These are phyloP conservation scores for Lamellibrachia satsuma DNA, from an alignment of 2,888 invertebrate genomes.

Conservation along the genomic window DNA sequence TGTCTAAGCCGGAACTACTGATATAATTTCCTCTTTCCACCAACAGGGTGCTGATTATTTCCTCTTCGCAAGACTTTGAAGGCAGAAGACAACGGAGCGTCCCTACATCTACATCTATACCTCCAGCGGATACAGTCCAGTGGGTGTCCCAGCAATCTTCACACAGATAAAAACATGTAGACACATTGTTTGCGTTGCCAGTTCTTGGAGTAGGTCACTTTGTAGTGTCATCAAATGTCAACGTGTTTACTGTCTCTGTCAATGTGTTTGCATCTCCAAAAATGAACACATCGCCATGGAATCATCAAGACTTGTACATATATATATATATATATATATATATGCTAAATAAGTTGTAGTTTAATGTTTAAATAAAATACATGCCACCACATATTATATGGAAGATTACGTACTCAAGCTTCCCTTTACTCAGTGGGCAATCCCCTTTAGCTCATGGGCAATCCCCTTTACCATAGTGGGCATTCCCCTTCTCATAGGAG, in stretches of 20 bases:
- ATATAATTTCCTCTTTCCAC: slow-evolving; percentile 10
- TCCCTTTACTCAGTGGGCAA: neutral
- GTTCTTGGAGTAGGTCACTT: neutral
- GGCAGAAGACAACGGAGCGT: neutral
- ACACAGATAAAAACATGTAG: neutral
- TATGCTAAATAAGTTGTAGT: no score
- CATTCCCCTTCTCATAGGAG: neutral
- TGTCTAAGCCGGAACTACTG: neutral
- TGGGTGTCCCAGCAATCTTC: neutral
- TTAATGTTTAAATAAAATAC: neutral
- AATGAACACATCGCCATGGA: neutral
- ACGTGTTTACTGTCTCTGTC: neutral
- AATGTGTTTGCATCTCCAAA: neutral
- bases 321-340: no score
- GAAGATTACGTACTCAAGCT: neutral
- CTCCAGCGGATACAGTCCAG: neutral
- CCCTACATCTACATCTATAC: no score
- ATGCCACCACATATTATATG: neutral
- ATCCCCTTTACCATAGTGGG: neutral
- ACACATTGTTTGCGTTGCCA: neutral
- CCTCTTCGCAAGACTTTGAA: neutral
- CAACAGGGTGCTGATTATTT: neutral
- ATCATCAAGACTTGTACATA: neutral
- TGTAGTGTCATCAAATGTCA: neutral
- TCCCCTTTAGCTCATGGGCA: neutral